Percentiles rank a stretch among this genome's conserved stretches.
phyloP scores from a whole-genome alignment of 1,140 invertebrate species.

The Panonychus citri region DNA sequence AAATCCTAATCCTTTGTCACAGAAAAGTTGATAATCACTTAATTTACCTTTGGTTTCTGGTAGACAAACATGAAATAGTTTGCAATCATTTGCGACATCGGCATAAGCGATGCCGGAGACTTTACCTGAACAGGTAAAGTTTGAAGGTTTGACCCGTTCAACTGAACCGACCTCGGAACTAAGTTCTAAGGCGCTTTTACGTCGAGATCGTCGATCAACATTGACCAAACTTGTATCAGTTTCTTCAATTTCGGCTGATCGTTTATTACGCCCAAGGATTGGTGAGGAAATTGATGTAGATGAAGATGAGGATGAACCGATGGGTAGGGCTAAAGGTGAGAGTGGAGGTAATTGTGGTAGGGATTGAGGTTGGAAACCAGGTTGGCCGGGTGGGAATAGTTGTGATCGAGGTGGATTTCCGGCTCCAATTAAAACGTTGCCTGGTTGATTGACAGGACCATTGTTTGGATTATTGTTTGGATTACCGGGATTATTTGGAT shows the following conservation, averaged over 20 bases:
- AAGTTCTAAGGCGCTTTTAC: background rate
- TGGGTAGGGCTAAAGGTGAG: background rate
- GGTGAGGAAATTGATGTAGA: background rate
- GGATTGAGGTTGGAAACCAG: background rate
- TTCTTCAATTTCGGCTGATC: background rate
- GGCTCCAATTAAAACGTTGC: background rate
- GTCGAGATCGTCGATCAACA: background rate
- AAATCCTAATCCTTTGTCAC: slow-evolving; percentile 11
- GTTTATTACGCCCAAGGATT: background rate
- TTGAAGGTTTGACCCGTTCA: background rate
- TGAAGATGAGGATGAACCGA: background rate
- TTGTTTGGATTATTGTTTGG: background rate
- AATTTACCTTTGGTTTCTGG: slow-evolving; percentile 11
- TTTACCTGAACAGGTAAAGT: slow-evolving; percentile 14
- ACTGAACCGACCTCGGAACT: background rate
- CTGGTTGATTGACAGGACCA: background rate
- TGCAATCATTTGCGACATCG: slow-evolving; percentile 14
- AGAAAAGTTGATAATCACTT: slow-evolving; percentile 12
- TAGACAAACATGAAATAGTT: slow-evolving; percentile 16
- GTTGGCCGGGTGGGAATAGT: background rate
- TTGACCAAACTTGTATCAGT: too few species aligned
- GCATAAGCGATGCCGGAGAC: slow-evolving; percentile 15
- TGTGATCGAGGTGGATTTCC: background rate
- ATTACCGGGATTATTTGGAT: background rate
- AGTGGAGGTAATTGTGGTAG: background rate